Evolutionary conservation across 2,888 invertebrate species (phyloP).

Genomic region (Latrodectus hesperus): DNA sequence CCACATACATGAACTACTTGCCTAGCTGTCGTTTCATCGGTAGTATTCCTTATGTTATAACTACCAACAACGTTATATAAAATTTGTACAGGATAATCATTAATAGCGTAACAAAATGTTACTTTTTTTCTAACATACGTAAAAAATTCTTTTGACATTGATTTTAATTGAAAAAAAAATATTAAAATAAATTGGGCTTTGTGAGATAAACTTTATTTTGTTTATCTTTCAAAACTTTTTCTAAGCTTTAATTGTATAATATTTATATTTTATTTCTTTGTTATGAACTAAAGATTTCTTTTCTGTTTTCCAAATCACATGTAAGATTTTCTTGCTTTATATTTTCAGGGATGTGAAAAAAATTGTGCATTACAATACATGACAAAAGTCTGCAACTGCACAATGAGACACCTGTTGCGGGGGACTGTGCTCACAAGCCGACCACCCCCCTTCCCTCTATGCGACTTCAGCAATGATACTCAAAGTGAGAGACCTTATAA

Average conservation of each 20-base stretch:
- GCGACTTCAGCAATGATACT: slow-evolving; percentile 22
- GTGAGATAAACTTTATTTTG: neutral
- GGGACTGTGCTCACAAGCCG: slow-evolving; percentile 19
- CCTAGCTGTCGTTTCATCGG: too few relatives aligned
- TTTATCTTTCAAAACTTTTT: neutral
- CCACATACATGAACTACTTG: too few relatives aligned
- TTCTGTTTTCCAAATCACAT: neutral
- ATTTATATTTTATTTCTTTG: neutral
- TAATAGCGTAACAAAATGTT: too few relatives aligned
- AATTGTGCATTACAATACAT: slow-evolving; percentile 20
- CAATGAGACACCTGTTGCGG: slow-evolving; percentile 33
- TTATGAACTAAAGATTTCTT: neutral
- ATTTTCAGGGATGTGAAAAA: slow-evolving; percentile 51
- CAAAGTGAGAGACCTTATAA: slow-evolving; percentile 22
- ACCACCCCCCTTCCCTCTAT: neutral
- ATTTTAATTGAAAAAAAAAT: too few relatives aligned
- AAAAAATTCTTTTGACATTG: too few relatives aligned
- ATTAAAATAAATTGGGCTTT: neutral
- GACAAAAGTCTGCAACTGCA: slow-evolving; percentile 34
- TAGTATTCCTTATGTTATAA: too few relatives aligned
- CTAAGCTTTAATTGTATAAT: neutral
- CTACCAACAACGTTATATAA: too few relatives aligned
- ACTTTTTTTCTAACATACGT: too few relatives aligned
- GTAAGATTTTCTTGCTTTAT: neutral
- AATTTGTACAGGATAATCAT: too few relatives aligned